Percentiles rank a stretch among this genome's conserved stretches.
These are phyloP conservation scores for Toxotes jaculatrix DNA, from an alignment of 2,113 vertebrate genomes.

Conservation along the genomic window DNA sequence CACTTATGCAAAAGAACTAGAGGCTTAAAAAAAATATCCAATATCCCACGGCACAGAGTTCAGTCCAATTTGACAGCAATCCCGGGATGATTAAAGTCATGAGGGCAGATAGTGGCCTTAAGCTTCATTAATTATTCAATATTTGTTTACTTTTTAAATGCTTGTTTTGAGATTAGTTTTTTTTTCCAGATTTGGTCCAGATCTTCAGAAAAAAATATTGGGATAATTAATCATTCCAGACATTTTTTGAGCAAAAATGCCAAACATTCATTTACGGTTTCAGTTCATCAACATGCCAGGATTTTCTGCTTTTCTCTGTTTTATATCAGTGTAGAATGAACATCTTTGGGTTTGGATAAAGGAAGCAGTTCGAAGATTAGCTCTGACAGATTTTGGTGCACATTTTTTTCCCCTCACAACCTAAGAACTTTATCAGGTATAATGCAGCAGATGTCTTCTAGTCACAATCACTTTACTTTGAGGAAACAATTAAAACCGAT, in stretches of 20 bases:
- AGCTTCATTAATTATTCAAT: constrained; percentile 6
- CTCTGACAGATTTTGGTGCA: no score
- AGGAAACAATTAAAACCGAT: neutral
- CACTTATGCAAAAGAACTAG: constrained; percentile 27
- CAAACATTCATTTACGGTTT: no score
- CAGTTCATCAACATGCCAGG: no score
- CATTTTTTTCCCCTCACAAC: no score
- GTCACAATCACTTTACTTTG: neutral
- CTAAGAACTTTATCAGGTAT: neutral
- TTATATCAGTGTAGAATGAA: no score
- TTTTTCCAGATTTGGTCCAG: no score
- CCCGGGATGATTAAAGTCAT: constrained; percentile 15
- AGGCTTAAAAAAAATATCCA: constrained; percentile 25
- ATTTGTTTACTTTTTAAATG: constrained; percentile 2
- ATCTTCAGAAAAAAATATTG: no score
- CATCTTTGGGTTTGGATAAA: no score
- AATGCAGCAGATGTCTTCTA: neutral
- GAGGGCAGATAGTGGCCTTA: neutral
- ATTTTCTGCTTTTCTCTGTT: no score
- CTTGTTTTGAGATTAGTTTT: neutral
- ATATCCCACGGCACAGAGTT: constrained; percentile 10
- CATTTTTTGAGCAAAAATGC: no score
- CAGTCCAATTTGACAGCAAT: constrained; percentile 24
- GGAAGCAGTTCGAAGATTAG: no score
- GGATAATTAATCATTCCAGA: no score